Base-by-base conservation (phyloP, 2,888 invertebrate species). In the Chorisops tibialis region DNA sequence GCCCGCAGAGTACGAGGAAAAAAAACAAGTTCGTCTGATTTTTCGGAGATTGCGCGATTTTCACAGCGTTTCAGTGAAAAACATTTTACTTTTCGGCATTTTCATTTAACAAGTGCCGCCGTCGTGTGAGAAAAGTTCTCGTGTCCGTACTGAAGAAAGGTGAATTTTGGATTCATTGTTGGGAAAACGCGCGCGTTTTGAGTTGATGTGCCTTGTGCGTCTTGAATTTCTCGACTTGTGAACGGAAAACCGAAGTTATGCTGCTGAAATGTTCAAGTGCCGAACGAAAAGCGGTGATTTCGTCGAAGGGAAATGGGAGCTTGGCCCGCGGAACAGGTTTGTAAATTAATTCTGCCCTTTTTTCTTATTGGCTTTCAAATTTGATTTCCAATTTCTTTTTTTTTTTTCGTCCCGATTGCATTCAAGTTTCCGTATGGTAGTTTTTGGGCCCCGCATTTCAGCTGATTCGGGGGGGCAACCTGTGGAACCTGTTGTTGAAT, bases 271-370 rank as follows among this genome's bases (percentile, higher is more conserved):
- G 56, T 35, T 45, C 56, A 12, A 56, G 18, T 35, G 45, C 45
- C 2, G 56, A 56, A n/a, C 56, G 56, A 19, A 56, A 56, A 45
- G n/a, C 56, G 43, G 56, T 30, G 43, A 11, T 21, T 7, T 9
- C 56, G 56, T 24, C 43, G 43, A 56, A 56, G 30, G 56, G 56
- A 24, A 56, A 56, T n/a, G 43, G 43, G 16, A 16, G 43, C 56
- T 24, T 56, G 9, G 45, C 30, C 18, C 56, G 56, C 35, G 45
- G 24, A 56, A 56, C 56, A 56, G 56, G 56, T 56, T 43, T 18
- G 56, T 56, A 22, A 11, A n/a, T 18, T 12, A 16, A 21, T 38
- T 50, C 37, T 9, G 37, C 11, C 37, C 7, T 35, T 41, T 14
- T 5, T 5, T 41, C n/a, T 41, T n/a, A 14, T n/a, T 41, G 41